Base-by-base conservation (phyloP, 2,113 vertebrate genomes). In the Chlorodrepanis virens region DNA sequence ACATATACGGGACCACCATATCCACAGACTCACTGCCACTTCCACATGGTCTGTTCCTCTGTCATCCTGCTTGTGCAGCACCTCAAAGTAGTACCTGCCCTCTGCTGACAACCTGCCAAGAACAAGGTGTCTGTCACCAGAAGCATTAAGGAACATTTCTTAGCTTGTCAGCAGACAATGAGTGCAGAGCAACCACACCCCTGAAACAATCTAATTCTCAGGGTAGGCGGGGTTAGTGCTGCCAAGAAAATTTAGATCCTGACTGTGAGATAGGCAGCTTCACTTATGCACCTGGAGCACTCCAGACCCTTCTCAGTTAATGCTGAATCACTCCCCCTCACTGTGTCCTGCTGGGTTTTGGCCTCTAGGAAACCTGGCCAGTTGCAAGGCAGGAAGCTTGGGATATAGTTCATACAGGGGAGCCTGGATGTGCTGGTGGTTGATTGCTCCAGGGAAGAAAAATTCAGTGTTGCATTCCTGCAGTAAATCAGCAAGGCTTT, bases 31-130 rank as follows among this genome's bases (percentile, higher is more conserved):
- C 97, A 99, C 99, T 28, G 98, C 99, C 29, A 99, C 98, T 97
- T 99, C 99, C 96, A 99, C 98, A 0, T 99, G 99, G 83, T 99
- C 99, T 0, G 98, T 99, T 72, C 99, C 99, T 95, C 90, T 93
- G 45, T 98, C 89, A 8, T 99, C 97, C 93, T 99, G 99, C 93
- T 99, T 99, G 98, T 99, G 98, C 47, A 99, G 97, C 64, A 99
- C 96, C 97, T 99, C 99, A 82, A 99, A 99, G 91, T 99, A 99
- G 97, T 99, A 99, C 96, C 94, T 98, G 87, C 52, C 97, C 70
- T 97, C 81, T 11, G 98, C 93, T 50, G 97, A 98, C 80, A 99
- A 94, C 94, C 99, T 99, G 97, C 3, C 3, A 78, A 28, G 86
- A 86, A 83, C 49, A 75, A 93, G 2, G 27, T 12, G 35, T 86